phyloP scores from a whole-genome alignment of 2,888 invertebrate genomes.

The Taenaris catops region DNA sequence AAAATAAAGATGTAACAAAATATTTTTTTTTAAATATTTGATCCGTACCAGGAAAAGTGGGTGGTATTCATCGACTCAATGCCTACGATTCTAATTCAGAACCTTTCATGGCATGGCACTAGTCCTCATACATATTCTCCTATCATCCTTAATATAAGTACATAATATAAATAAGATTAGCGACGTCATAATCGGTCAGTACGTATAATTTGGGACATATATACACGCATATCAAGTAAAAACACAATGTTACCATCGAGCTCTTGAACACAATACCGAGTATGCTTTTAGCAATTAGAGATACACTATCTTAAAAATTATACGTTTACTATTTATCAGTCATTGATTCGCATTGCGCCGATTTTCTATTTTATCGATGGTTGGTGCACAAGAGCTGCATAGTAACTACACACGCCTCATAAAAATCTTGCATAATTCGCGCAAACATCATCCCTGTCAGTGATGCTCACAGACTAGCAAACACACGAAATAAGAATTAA shows the following conservation, averaged over 20 bases:
- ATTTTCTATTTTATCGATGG: conserved; percentile 7
- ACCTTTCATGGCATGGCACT: conserved; percentile 80
- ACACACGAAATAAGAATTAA: conserved; percentile 47
- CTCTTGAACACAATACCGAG: conserved; percentile 29
- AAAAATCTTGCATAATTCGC: conserved; percentile 74
- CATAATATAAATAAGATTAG: conserved; percentile 36
- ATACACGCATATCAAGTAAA: conserved; percentile 31
- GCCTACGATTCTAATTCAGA: conserved; percentile 77
- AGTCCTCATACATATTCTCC: conserved; percentile 74
- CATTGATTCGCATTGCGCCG: conserved; percentile 7
- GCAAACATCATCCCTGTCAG: conserved; percentile 77
- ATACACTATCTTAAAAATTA: conserved; percentile 13
- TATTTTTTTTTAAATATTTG: conserved; percentile 48
- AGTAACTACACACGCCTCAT: conserved; percentile 44
- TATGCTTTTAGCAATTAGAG: conserved; percentile 12
- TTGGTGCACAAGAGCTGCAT: conserved; percentile 18
- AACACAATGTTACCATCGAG: conserved; percentile 30
- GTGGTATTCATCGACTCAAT: conserved; percentile 76
- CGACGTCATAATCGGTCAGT: conserved; percentile 34
- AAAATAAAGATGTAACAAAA: conserved; percentile 60
- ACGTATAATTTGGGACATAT: conserved; percentile 33
- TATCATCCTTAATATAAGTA: conserved; percentile 70
- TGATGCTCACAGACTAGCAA: conserved; percentile 78
- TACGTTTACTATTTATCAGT: conserved; percentile 11
- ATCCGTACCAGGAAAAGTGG: conserved; percentile 74